These are phyloP conservation scores for Podocnemis expansa DNA, from an alignment of 2,113 vertebrate species.

Conservation along the genomic window DNA sequence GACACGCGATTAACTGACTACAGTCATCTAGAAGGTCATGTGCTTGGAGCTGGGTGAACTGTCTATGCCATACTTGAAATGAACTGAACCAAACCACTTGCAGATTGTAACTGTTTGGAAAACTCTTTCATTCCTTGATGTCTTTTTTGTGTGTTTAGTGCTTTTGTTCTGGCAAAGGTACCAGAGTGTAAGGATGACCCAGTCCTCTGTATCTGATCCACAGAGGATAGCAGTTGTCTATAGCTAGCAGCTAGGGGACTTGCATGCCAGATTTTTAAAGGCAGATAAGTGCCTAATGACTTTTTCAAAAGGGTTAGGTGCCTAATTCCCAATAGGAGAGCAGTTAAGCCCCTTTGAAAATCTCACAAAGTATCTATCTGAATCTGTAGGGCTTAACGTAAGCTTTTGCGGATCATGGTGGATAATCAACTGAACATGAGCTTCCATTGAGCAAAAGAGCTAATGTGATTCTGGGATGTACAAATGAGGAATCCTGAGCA, in stretches of 20 bases:
- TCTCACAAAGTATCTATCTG: neutral
- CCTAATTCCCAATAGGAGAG: neutral
- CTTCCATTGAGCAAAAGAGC: neutral
- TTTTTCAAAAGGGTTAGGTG: neutral
- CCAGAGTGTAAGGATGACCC: neutral
- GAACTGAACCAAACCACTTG: neutral
- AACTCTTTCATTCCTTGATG: neutral
- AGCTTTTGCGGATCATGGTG: neutral
- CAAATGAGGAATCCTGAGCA: neutral
- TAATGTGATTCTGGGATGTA: neutral
- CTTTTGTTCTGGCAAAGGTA: neutral
- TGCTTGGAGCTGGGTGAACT: neutral
- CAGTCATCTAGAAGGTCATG: neutral
- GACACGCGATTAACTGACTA: neutral
- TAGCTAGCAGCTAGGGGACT: neutral
- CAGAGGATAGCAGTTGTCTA: neutral
- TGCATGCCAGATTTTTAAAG: neutral
- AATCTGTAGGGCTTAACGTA: neutral
- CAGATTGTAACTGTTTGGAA: neutral
- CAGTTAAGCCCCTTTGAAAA: neutral
- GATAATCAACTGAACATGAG: neutral
- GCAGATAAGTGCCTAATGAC: neutral
- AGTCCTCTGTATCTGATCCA: neutral
- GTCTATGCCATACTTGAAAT: too few species aligned
- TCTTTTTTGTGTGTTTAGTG: neutral